Conservation (phyloP, 1,140 invertebrate species). For the Tribolium castaneum region DNA sequence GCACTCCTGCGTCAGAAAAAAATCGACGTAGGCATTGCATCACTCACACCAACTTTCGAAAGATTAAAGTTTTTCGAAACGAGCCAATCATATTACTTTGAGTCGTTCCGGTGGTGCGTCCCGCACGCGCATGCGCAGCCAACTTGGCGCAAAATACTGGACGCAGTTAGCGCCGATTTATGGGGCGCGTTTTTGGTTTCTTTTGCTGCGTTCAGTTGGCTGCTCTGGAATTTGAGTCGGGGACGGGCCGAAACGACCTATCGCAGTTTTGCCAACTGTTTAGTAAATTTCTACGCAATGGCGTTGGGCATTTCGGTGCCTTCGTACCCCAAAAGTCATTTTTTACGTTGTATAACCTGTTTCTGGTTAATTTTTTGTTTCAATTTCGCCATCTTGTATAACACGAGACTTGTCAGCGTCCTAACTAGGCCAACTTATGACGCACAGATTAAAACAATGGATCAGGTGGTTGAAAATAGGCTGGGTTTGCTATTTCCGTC, state of each 20-base stretch:
- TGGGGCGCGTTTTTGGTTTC: conserved; percentile 35
- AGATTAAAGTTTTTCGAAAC: conserved; percentile 27
- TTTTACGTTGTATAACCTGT: neutral
- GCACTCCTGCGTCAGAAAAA: neutral
- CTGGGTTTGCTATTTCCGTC: neutral
- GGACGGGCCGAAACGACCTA: conserved; percentile 9
- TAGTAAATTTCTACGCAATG: conserved; percentile 21
- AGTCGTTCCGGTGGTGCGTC: conserved; percentile 49
- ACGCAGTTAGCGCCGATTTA: neutral
- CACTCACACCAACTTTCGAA: neutral
- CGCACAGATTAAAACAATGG: neutral
- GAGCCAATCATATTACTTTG: conserved; percentile 41
- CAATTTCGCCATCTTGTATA: neutral
- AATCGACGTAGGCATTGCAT: neutral
- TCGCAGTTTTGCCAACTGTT: conserved; percentile 30
- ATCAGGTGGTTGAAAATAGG: conserved; percentile 45
- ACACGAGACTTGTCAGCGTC: neutral
- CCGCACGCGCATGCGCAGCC: conserved; percentile 16
- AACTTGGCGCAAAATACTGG: neutral
- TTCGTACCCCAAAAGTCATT: neutral
- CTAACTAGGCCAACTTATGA: neutral
- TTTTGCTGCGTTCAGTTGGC: conserved; percentile 12
- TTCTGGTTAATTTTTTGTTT: conserved; percentile 2
- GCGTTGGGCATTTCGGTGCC: conserved; percentile 34
- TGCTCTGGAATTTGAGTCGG: conserved; percentile 18